phyloP scores from a whole-genome alignment of 35 echinoderm and acorn worm genomes.

The Holothuria glaberrima region DNA sequence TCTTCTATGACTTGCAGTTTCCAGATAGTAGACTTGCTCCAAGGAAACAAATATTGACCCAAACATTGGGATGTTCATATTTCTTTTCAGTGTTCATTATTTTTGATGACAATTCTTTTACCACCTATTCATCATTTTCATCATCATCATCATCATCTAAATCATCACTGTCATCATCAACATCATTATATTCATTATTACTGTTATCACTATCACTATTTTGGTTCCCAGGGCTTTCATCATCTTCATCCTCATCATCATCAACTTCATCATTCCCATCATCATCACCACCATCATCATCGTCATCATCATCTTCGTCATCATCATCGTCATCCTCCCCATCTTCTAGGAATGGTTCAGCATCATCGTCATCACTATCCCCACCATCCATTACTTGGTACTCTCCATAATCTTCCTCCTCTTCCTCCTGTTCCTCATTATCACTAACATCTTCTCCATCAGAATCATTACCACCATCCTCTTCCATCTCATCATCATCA shows the following conservation, averaged over 20 bases:
- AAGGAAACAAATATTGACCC: no score
- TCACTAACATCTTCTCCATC: constrained; percentile 24
- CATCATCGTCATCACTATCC: constrained; percentile 42
- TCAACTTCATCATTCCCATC: constrained; percentile 1
- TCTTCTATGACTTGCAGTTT: no score
- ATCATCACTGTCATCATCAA: constrained; percentile 35
- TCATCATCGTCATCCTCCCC: background rate
- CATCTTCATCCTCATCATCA: constrained; percentile 21
- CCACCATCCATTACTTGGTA: constrained; percentile 5
- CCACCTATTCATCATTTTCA: constrained; percentile 27
- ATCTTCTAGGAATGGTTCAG: constrained; percentile 24
- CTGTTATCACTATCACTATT: constrained; percentile 14
- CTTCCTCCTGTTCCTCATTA: constrained; percentile 4
- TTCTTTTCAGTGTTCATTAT: no score
- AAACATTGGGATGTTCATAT: no score
- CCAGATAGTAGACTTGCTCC: no score
- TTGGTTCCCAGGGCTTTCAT: background rate
- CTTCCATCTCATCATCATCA: constrained; percentile 26
- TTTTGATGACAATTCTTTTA: no score
- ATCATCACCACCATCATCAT: background rate
- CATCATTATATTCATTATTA: background rate
- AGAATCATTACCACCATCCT: constrained; percentile 4
- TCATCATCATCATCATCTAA: constrained; percentile 47
- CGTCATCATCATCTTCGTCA: background rate
- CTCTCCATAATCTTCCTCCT: constrained; percentile 17